phyloP scores from a whole-genome alignment of 1,140 invertebrate species.

The Heterodera carotae region DNA sequence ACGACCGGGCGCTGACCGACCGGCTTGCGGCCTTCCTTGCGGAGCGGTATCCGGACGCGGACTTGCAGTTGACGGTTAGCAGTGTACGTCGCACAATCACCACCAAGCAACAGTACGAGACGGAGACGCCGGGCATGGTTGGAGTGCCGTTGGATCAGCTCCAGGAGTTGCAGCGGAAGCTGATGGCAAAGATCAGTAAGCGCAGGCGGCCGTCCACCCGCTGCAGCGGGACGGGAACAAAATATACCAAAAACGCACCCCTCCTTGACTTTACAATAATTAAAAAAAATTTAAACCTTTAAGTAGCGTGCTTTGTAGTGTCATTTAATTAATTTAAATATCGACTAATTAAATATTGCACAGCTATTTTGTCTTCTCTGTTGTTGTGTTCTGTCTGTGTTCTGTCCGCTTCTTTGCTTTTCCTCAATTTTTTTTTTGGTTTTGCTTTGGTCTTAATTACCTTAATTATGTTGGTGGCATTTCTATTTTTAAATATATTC shows the following conservation, averaged over 20 bases:
- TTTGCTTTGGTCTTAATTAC: background rate
- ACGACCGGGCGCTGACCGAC: slow-evolving; percentile 52
- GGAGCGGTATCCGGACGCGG: slow-evolving; percentile 46
- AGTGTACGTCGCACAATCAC: slow-evolving; percentile 59
- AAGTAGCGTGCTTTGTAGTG: too few relatives aligned
- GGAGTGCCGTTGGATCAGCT: slow-evolving; percentile 55
- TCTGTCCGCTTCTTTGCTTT: too few relatives aligned
- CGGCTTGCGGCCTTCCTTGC: slow-evolving; percentile 53
- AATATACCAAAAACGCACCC: background rate
- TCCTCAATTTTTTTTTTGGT: background rate
- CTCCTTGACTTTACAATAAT: background rate
- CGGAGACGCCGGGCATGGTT: slow-evolving; percentile 64
- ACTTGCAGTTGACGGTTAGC: slow-evolving; percentile 63
- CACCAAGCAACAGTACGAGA: slow-evolving; percentile 64
- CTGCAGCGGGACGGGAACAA: background rate
- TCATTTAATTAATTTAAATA: too few relatives aligned
- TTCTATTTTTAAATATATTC: background rate
- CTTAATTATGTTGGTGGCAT: background rate
- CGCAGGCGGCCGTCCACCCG: too few relatives aligned
- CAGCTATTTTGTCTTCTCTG: too few relatives aligned
- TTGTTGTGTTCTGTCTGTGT: too few relatives aligned
- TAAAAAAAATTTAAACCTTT: background rate
- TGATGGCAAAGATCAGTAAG: slow-evolving; percentile 61
- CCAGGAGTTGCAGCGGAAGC: slow-evolving; percentile 54
- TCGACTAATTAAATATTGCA: too few relatives aligned